A percentile compares a stretch with the other conserved stretches of the same genome.
Conservation (phyloP, 1,140 invertebrate genomes). For the Drosophila seguyi region DNA sequence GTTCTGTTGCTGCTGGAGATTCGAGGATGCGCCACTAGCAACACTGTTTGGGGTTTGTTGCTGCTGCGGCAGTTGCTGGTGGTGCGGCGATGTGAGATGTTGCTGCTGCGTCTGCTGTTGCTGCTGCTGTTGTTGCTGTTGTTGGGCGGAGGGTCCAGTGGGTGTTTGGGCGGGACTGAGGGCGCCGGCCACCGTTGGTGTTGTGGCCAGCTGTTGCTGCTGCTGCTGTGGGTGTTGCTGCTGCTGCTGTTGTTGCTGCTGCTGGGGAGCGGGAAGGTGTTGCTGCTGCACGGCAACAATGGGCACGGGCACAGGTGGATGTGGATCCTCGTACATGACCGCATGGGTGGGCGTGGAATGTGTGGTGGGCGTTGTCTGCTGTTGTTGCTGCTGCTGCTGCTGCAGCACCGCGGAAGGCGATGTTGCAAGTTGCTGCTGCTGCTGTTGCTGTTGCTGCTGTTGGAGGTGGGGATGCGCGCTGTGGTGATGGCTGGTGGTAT, state of each 20-base stretch:
- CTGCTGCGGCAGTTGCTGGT: conserved; percentile 76
- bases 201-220: conserved; percentile 68
- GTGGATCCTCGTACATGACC: conserved; percentile 84
- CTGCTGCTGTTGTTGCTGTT: no score
- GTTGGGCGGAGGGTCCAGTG: conserved; percentile 61
- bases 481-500: conserved; percentile 60
- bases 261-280: conserved; percentile 68
- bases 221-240: conserved; percentile 60
- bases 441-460: conserved; percentile 48
- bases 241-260: conserved; percentile 63
- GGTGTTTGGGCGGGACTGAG: conserved; percentile 80
- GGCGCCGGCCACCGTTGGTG: conserved; percentile 70
- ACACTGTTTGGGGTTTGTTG: conserved; percentile 71
- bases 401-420: conserved; percentile 69
- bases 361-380: conserved; percentile 77
- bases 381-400: conserved; percentile 63
- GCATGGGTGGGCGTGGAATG: conserved; percentile 85
- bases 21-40: conserved; percentile 68
- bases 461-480: conserved; percentile 61
- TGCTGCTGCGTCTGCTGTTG: conserved; percentile 67
- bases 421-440: conserved; percentile 72
- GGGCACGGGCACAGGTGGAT: conserved; percentile 76
- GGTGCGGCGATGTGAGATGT: conserved; percentile 81
- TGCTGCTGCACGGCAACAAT: conserved; percentile 77
- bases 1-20: conserved; percentile 78